Evolutionary conservation across 2,797 vertebrate genomes (phyloP), one percentile per base, ranked within the genome.

Genomic region (Borostomias antarcticus): DNA sequence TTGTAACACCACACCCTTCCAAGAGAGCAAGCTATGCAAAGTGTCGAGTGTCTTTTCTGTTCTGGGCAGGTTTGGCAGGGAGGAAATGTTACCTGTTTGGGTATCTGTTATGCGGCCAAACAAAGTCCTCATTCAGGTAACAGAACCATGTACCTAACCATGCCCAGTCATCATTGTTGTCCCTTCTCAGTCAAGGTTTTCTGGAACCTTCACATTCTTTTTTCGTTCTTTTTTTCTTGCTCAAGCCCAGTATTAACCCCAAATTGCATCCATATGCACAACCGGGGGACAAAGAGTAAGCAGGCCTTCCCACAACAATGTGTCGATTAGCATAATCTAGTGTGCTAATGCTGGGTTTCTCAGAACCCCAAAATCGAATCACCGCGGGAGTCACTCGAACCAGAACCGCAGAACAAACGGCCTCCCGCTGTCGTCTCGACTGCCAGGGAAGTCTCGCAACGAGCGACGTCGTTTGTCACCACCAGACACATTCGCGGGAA

Each of bases 401-500:
- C 58, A 21, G 47, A 21, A 50, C n/a, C 23, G 9, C 40, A 43
- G 48, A 10, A 9, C 11, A 1, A 23, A 10, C 6, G n/a, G n/a
- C n/a, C n/a, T n/a, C 4, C 2, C 6, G 5, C 19, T 0, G 19
- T 51, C 23, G n/a, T 51, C 6, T 21, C 5, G 23, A 28, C 53
- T 69, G 69, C 19, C 1, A 40, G 63, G 58, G 63, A 58, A 65
- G 64, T 69, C 60, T 71, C 13, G 13, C n/a, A 69, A 74, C 40
- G 68, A 80, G 65, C 53, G 7, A 17, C 37, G 75, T 73, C 52
- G 62, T 82, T 47, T 47, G 73, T 84, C 77, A 80, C 2, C 0
- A 51, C n/a, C n/a, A 72, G 77, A 69, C 80, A 76, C 45, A 32
- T 69, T 53, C 1, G 35, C 69, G 68, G 71, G 74, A 50, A 75